Base-by-base conservation (phyloP, 2,888 invertebrate genomes). In the Cheilosia soror region DNA sequence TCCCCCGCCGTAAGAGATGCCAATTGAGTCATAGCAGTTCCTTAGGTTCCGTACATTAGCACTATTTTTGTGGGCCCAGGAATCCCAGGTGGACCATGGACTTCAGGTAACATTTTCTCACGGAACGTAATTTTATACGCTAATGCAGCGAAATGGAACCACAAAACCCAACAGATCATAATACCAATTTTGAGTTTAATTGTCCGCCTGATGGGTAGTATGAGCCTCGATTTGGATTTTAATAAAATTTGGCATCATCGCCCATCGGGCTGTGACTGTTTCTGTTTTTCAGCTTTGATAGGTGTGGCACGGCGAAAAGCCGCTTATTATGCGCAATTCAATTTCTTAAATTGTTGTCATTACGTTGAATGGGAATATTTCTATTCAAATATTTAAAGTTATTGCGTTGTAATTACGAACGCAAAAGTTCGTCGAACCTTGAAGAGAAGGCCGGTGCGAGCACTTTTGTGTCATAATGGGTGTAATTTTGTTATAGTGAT, bases 281-380 rank as follows among this genome's bases (percentile, higher is more conserved):
- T 15, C 13, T 25, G 15, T 25, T 15, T 49, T 40, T 31, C 29
- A 25, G 27, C 15, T 42, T 5, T 57, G 25, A 42, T 57, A 33
- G 60, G 76, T 53, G 66, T 60, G 68, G 76, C 42, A 53, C 44
- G 44, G 55, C 51, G 33, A 49, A 62, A 53, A 76, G 42, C 31
- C 60, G 53, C 60, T 62, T 53, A 77, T 68, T 77, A 60, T 68
- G 65, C 77, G 77, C 77, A 78, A 69, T 69, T 71, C 63, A 53
- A 69, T 78, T 63, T 62, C 63, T 47, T 47, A 69, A 78, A 78
- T 71, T 49, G 69, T 78, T 51, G 68, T 69, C 77, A 77, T 77
- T 77, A 77, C 29, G 60, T 53, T 27, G 51, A 77, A 69, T 77
- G 68, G 68, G 27, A 68, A 42, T 58, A 42, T 58, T 49, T 51